These are phyloP conservation scores for Porites cylindrica DNA, from an alignment of 92 coral and sea anemone species.

Conservation along the genomic window DNA sequence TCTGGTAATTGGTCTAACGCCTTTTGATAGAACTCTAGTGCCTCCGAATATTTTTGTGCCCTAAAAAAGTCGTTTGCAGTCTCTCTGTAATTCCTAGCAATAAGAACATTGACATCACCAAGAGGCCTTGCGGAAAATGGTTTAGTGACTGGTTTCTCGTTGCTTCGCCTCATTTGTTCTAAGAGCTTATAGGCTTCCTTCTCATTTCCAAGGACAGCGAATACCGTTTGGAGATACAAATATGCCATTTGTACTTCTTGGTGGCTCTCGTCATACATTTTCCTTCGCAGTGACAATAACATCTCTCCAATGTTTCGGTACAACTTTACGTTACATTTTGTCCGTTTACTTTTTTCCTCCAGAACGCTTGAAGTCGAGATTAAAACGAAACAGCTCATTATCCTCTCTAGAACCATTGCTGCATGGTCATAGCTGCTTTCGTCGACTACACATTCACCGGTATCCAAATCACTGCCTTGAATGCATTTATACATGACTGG, in stretches of 20 bases:
- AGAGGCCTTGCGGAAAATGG: not conserved
- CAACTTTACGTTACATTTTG: not conserved
- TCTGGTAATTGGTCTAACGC: not conserved
- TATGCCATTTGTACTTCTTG: not conserved
- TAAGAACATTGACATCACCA: no score
- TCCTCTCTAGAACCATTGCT: not conserved
- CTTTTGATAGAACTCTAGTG: not conserved
- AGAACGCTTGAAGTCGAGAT: no score
- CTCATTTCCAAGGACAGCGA: not conserved
- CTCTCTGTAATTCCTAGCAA: not conserved
- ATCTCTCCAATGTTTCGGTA: not conserved
- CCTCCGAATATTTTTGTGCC: not conserved
- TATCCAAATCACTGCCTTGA: not conserved
- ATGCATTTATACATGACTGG: not conserved
- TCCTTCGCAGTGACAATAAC: not conserved
- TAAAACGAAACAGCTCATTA: not conserved
- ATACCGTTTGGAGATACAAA: not conserved
- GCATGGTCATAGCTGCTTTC: conserved; percentile 5
- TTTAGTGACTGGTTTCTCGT: no score
- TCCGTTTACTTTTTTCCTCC: not conserved
- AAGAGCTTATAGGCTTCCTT: not conserved
- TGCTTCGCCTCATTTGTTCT: not conserved
- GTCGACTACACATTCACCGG: not conserved
- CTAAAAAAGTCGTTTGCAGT: not conserved
- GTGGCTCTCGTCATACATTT: not conserved